These are phyloP conservation scores for Okapia johnstoni DNA, from an alignment of 2,113 vertebrate species.

Conservation along the genomic window DNA sequence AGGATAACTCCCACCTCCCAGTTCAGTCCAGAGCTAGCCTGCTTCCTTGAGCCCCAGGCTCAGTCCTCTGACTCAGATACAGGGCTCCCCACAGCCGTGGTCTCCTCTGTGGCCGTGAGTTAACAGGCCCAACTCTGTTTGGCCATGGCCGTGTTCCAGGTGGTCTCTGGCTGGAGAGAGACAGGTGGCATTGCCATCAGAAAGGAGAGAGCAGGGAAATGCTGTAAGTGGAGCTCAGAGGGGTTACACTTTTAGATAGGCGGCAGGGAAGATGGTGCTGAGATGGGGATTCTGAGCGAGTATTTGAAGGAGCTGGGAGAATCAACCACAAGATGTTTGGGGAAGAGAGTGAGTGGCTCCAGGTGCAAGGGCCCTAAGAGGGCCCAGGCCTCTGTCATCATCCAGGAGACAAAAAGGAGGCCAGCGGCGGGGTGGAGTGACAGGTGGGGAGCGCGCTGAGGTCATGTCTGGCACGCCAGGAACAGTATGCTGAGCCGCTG, in stretches of 20 bases:
- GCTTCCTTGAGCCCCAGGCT: not conserved
- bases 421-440: not conserved
- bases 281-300: not conserved
- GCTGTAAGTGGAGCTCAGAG: not conserved
- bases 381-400: accelerated
- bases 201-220: not conserved
- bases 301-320: not conserved
- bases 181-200: not conserved
- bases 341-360: not conserved
- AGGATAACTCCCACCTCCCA: not conserved
- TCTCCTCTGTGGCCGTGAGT: not conserved
- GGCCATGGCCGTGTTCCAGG: not conserved
- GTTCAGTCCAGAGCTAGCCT: not conserved
- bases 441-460: not conserved
- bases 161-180: not conserved
- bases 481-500: not conserved
- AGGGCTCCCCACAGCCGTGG: not conserved
- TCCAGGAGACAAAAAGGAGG: not conserved
- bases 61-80: not conserved
- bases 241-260: not conserved
- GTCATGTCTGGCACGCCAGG: not conserved
- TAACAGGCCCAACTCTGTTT: not conserved
- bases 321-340: not conserved
- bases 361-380: not conserved
- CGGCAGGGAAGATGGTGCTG: accelerated